phyloP scores from a whole-genome alignment of 2,888 invertebrate species.

The Drosophila rellima region DNA sequence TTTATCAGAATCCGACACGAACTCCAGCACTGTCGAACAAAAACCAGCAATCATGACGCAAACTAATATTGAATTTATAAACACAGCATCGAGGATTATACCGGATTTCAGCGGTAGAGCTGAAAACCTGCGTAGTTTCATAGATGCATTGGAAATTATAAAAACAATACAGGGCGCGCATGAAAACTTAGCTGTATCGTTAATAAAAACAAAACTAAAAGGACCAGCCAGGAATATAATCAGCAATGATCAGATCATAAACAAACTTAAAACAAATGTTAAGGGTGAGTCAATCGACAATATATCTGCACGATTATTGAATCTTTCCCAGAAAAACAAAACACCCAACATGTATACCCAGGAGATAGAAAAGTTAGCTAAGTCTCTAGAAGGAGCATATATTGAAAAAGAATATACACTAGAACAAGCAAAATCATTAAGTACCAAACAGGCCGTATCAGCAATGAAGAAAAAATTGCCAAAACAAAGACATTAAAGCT shows the following conservation, averaged over 20 bases:
- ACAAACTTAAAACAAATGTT: too few relatives aligned
- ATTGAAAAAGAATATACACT: slow-evolving; percentile 7
- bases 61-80: slow-evolving; percentile 12
- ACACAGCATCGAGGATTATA: slow-evolving; percentile 7
- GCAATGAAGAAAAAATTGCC: slow-evolving; percentile 13
- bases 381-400: slow-evolving; percentile 5
- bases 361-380: slow-evolving; percentile 1
- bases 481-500: neutral
- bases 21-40: slow-evolving; percentile 1
- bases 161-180: slow-evolving; percentile 6
- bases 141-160: slow-evolving; percentile 17
- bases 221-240: slow-evolving; percentile 10
- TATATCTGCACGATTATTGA: too few relatives aligned
- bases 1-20: slow-evolving; percentile 1
- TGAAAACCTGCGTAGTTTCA: slow-evolving; percentile 14
- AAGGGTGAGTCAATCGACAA: too few relatives aligned
- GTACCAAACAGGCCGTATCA: slow-evolving; percentile 12
- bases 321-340: too few relatives aligned
- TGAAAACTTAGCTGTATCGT: slow-evolving; percentile 5
- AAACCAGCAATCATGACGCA: neutral
- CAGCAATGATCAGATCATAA: neutral
- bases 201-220: slow-evolving; percentile 15
- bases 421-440: slow-evolving; percentile 2
- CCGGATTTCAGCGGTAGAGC: slow-evolving; percentile 7
- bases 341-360: neutral